Evolutionary conservation across 2,888 invertebrate species (phyloP), one percentile per base, ranked within the genome.

Genomic region (Salticus scenicus): DNA sequence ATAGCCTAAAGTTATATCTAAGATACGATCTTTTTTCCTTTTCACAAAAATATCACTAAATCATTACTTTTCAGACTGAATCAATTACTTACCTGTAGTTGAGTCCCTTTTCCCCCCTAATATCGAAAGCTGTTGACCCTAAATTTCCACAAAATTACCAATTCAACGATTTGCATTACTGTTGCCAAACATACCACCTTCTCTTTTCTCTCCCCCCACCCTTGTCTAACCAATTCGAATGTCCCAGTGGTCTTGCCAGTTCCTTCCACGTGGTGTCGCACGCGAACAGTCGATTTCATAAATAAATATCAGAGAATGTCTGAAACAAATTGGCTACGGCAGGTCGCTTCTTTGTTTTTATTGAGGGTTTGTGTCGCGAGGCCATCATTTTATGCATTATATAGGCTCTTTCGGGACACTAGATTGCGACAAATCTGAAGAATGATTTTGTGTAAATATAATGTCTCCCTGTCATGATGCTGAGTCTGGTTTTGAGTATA

Each of bases 281-380:
- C 82, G 82, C 82, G 82, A 82, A 41, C 63, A 14, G 31, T 28
- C 27, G 47, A 70, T 75, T 51, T 69, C 74, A 82, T 82, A 82
- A 82, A 82, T 82, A 82, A 82, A 82, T 82, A 82, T 75, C 70
- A 75, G 70, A 74, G 75, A 71, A 24, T 64, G 70, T 64, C 75
- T 47, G 10, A 8, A n/a, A 63, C 82, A 75, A 82, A 82, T 75
- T 75, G 82, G 82, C 27, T 20, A 12, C 33, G 30, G 51, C 24
- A 57, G 27, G 64, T 42, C 8, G 42, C 31, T 24, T 63, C n/a
- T 42, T 70, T 80, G 72, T 80, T 80, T 80, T 47, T 33, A 33
- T 24, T 27, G 24, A 42, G 51, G 42, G 72, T 79, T 20, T n/a
- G 30, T 79, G n/a, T 14, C 42, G 31, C 24, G 70, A 28, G 31